phyloP scores from a whole-genome alignment of 2,113 vertebrate genomes.

The Petrocephalus zakoni region DNA sequence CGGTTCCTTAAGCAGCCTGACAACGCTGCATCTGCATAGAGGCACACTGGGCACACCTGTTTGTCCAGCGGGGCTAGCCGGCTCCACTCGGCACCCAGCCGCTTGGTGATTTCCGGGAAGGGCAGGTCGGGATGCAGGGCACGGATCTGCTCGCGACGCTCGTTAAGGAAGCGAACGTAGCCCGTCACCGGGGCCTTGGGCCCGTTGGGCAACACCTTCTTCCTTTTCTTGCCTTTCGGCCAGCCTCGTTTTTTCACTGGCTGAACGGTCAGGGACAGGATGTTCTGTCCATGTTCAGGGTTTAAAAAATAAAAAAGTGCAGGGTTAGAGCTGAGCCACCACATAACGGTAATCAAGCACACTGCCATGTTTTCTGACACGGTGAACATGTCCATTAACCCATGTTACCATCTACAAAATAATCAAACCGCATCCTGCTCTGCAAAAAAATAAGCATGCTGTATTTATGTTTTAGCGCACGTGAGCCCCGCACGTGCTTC shows the following conservation, averaged over 20 bases:
- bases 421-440: not conserved
- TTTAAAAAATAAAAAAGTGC: not conserved
- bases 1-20: not conserved
- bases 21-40: not conserved
- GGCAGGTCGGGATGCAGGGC: constrained; percentile 84
- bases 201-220: constrained; percentile 92
- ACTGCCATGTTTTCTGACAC: not conserved
- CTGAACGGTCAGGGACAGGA: constrained; percentile 46
- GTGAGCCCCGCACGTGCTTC: not conserved
- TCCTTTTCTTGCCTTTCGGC: constrained; percentile 97
- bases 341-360: not conserved
- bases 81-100: constrained; percentile 93
- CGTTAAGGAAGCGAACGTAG: constrained; percentile 90
- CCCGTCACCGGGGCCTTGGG: constrained; percentile 94
- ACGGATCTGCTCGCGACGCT: constrained; percentile 85
- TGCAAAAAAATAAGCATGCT: not conserved
- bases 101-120: constrained; percentile 95
- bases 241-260: constrained; percentile 93
- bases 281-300: constrained; percentile 22
- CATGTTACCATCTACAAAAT: not conserved
- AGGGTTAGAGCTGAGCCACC: not conserved
- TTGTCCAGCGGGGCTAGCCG: constrained; percentile 80
- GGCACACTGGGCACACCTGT: constrained; percentile 56
- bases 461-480: not conserved
- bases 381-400: not conserved